These are phyloP conservation scores for Sinocyclocheilus grahami DNA, from an alignment of 2,113 vertebrate species.

Conservation along the genomic window DNA sequence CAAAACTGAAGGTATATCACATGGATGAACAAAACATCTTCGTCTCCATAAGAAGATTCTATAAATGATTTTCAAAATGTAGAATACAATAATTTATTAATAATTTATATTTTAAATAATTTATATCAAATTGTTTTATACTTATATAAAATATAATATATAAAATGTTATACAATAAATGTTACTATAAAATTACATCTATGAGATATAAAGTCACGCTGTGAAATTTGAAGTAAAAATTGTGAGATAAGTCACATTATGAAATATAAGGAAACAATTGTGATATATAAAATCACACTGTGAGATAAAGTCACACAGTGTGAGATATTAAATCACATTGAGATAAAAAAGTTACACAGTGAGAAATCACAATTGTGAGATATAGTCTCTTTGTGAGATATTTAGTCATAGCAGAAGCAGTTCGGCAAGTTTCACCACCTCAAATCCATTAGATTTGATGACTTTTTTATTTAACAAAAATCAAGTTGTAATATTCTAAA, in stretches of 20 bases:
- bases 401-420: neutral
- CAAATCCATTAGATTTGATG: neutral
- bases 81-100: neutral
- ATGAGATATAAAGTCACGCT: neutral
- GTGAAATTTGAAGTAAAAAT: neutral
- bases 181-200: neutral
- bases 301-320: neutral
- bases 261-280: neutral
- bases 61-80: neutral
- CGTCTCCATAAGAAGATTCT: neutral
- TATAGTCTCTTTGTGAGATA: neutral
- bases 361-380: neutral
- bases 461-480: neutral
- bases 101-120: neutral
- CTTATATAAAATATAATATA: neutral
- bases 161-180: neutral
- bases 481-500: neutral
- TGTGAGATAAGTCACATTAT: neutral
- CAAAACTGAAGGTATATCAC: neutral
- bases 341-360: neutral
- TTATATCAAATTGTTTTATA: neutral
- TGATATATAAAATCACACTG: neutral
- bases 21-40: neutral
- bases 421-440: neutral
- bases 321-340: neutral